Base-by-base conservation (phyloP, 2,113 vertebrate species). In the Sapajus apella region DNA sequence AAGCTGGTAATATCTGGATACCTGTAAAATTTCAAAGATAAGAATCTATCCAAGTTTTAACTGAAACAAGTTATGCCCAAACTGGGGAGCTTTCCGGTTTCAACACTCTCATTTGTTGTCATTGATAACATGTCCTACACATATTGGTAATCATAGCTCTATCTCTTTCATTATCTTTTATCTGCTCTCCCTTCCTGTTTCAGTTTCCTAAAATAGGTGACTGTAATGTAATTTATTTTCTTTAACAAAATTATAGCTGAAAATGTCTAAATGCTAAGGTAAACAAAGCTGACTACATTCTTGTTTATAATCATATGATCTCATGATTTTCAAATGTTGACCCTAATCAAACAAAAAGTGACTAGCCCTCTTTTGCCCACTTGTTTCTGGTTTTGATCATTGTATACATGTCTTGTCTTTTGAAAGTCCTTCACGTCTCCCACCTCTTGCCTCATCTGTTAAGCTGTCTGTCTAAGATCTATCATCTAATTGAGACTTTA, bases 311-410 rank as follows among this genome's bases (percentile, higher is more conserved):
- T 73, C 30, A 30, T 5, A 2, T 20, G 17, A 25, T 55, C 27
- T n/a, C 23, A 16, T 70, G 37, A 64, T 85, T 50, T 30, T 52
- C 35, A 61, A 5, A 43, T 79, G 3, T 32, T 47, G 35, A n/a
- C 9, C 40, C 25, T 45, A 2, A 73, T 8, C 18, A 72, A 55
- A 8, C 16, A 37, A 76, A 95, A 50, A 4, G 17, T 37, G 11
- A 66, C 17, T 23, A 52, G 7, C 3, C 43, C 0, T 84, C 6
- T 73, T 64, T 50, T 43, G 23, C 3, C 2, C 17, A 1, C 1
- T 40, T 52, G 1, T 43, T 93, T 68, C 1, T 23, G 21, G 0
- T 32, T 68, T 90, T 87, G 3, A 52, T 4, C 7, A 20, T 47
- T n/a, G 11, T 50, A 10, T 87, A 2, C 8, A 12, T 83, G 18